phyloP scores from a whole-genome alignment of 2,113 vertebrate species.

The Antechinus stuartii region DNA sequence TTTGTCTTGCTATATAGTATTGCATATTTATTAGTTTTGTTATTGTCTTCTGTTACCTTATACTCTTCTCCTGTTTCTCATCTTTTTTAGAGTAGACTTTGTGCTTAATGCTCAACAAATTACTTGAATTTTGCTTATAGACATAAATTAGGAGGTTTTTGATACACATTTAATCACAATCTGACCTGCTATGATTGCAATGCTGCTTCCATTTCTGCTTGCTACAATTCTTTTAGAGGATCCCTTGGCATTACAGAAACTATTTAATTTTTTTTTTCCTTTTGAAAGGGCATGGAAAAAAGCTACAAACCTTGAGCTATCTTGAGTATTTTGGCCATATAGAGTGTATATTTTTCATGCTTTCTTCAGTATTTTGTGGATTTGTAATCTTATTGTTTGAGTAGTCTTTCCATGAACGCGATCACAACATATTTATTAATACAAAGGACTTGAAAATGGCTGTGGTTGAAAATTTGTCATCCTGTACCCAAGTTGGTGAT shows the following conservation, averaged over 20 bases:
- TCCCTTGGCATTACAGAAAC: constrained; percentile 47
- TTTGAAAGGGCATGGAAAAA: constrained; percentile 49
- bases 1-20: background rate
- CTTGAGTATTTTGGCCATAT: constrained; percentile 27
- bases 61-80: background rate
- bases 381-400: background rate
- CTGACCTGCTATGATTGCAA: constrained; percentile 71
- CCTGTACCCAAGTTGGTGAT: background rate
- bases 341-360: constrained; percentile 39
- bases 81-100: constrained; percentile 62
- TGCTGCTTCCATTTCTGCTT: constrained; percentile 68
- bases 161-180: constrained; percentile 72
- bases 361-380: background rate
- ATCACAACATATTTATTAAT: background rate
- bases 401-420: background rate
- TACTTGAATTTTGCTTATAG: constrained; percentile 78
- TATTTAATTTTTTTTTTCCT: constrained; percentile 27
- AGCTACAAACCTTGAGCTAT: constrained; percentile 19
- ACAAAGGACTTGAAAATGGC: background rate
- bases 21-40: constrained; percentile 50
- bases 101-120: constrained; percentile 66
- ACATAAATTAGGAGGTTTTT: constrained; percentile 75
- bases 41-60: constrained; percentile 37
- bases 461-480: background rate
- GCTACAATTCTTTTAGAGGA: constrained; percentile 56